Conservation (phyloP, 1,140 invertebrate species). For the Drosophila oshimai region DNA sequence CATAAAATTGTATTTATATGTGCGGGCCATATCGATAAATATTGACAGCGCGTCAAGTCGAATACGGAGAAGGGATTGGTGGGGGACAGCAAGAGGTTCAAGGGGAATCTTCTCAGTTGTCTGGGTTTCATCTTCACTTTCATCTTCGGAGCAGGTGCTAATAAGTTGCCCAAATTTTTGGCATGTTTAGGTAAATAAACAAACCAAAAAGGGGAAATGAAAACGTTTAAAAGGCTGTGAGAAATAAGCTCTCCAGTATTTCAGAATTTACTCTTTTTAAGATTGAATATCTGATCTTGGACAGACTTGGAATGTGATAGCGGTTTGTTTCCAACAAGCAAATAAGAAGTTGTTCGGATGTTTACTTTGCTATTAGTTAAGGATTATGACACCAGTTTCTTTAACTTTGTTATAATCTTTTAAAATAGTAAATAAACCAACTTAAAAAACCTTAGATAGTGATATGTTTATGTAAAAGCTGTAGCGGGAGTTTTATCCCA, state of each 20-base stretch:
- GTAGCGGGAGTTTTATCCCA: no score
- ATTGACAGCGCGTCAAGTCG: constrained; percentile 24
- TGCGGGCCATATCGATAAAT: constrained; percentile 37
- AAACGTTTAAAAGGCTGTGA: neutral
- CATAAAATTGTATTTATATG: constrained; percentile 54
- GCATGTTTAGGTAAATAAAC: neutral
- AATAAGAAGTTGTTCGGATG: no score
- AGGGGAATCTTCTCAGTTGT: constrained; percentile 36
- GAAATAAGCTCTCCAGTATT: neutral
- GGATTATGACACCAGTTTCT: no score
- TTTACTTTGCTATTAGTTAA: no score
- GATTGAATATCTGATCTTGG: no score
- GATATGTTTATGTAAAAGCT: no score
- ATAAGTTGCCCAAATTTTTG: constrained; percentile 44
- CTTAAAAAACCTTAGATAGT: no score
- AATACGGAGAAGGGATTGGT: neutral
- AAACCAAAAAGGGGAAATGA: neutral
- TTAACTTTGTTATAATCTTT: no score
- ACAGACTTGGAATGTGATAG: no score
- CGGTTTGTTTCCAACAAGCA: no score
- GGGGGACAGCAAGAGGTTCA: neutral
- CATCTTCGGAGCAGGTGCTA: constrained; percentile 40
- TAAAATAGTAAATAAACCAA: no score
- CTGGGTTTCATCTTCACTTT: constrained; percentile 32
- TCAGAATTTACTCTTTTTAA: neutral